Evolutionary conservation across 2,113 vertebrate species (phyloP), one percentile per base, ranked within the genome.

Genomic region (Periophthalmus modestus): DNA sequence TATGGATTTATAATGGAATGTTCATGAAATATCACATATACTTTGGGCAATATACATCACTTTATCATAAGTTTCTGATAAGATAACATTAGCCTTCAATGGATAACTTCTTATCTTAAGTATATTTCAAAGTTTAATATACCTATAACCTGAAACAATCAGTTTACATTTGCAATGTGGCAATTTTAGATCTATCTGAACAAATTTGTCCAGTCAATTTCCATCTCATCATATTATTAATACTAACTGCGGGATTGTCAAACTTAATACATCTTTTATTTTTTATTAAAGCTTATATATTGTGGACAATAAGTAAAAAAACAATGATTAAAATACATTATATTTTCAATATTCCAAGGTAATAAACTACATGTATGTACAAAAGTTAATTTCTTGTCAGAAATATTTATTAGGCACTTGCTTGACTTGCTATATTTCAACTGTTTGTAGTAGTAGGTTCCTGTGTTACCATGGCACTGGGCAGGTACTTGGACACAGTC

Each of bases 401-500:
- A 7, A 33, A 18, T 46, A 13, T 11, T 61, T 43, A n/a, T 0
- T n/a, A 59, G 57, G 46, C 50, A 69, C 66, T 5, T 15, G 19
- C 7, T 57, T 15, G 0, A 15, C 72, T 55, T 58, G 55, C 54
- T 82, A 54, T 47, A 47, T 28, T 57, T 73, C 9, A 5, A 54
- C 54, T 13, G 24, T 28, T 46, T 69, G 72, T 34, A 7, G 75
- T 24, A 0, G 68, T 55, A 2, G 67, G 67, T 15, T 75, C 57
- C 16, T 71, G 47, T 0, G 50, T 59, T 24, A 11, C 72, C 0
- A 47, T 71, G 66, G 0, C 69, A 2, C 61, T 50, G 2, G 46
- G 69, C 36, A 82, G 85, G 85, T 94, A 96, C 14, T 93, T 94
- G 48, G 81, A 93, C 50, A 96, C 90, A 0, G 94, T 97, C 81